Percentiles rank a stretch among this genome's conserved stretches.
Conservation (phyloP, 2,888 invertebrate species). For the Eupithecia pulchellata region DNA sequence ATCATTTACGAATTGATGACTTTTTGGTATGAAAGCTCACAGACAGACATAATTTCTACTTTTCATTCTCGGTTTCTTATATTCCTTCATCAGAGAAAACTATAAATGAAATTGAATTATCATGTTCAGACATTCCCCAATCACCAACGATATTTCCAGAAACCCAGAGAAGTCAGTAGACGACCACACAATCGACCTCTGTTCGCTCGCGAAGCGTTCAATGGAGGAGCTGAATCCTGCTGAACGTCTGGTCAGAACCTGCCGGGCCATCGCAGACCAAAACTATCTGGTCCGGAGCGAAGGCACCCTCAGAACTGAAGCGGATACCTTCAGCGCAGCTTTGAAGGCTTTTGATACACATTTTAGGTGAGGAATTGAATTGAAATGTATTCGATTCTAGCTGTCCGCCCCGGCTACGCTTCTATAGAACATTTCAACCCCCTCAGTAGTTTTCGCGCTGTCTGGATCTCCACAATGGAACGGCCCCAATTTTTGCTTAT, state of each 20-base stretch:
- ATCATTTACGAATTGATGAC: background rate
- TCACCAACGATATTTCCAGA: conserved; percentile 46
- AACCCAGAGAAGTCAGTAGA: conserved; percentile 72
- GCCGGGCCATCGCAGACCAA: conserved; percentile 66
- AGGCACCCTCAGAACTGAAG: conserved; percentile 65
- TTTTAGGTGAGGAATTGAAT: conserved; percentile 60
- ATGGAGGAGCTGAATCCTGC: conserved; percentile 66
- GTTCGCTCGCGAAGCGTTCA: conserved; percentile 66
- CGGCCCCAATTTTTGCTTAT: too few relatives aligned
- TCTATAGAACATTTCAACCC: too few relatives aligned
- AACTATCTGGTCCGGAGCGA: conserved; percentile 73
- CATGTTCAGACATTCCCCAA: background rate
- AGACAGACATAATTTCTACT: background rate
- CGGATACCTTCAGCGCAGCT: conserved; percentile 66
- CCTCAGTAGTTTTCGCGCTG: too few relatives aligned
- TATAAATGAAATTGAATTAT: background rate
- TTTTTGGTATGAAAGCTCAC: background rate
- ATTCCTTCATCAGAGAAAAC: background rate
- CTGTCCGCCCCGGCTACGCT: too few relatives aligned
- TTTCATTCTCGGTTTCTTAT: background rate
- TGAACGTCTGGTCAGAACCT: conserved; percentile 68
- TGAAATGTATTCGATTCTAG: too few relatives aligned
- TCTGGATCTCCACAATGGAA: too few relatives aligned
- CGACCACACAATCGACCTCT: conserved; percentile 66
- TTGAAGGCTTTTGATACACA: conserved; percentile 72